phyloP scores from a whole-genome alignment of 92 coral and sea anemone genomes.

The Bergia puertoricense region DNA sequence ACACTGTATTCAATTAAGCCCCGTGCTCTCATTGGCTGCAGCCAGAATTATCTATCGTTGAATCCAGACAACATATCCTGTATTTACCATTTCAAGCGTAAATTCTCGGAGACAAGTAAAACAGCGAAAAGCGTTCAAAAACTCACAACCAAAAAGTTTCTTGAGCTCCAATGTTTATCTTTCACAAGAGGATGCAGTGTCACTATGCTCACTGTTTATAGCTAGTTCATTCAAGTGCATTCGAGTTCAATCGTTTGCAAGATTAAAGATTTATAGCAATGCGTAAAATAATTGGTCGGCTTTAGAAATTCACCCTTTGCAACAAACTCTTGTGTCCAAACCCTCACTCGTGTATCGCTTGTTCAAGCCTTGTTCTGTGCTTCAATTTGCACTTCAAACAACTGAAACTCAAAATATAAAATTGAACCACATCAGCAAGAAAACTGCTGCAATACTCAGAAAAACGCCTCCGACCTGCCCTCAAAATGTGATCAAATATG shows the following conservation, averaged over 20 bases:
- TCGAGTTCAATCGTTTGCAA: neutral
- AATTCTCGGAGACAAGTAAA: neutral
- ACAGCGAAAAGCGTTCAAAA: neutral
- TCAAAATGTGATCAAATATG: neutral
- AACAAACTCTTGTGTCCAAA: neutral
- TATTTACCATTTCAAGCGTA: constrained; percentile 11
- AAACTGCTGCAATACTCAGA: neutral
- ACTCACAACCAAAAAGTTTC: neutral
- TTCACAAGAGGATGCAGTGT: too few relatives aligned
- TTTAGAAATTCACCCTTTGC: neutral
- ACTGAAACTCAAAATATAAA: neutral
- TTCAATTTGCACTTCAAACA: neutral
- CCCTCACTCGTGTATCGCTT: neutral
- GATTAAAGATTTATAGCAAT: constrained; percentile 34
- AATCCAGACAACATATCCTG: constrained; percentile 34
- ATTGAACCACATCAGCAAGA: neutral
- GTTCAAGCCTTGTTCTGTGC: neutral
- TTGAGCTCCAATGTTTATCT: neutral
- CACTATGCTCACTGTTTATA: neutral
- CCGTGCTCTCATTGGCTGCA: constrained; percentile 34
- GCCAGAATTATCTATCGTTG: constrained; percentile 18
- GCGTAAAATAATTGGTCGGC: constrained; percentile 23
- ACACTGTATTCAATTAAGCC: constrained; percentile 34
- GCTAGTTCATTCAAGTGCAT: neutral
- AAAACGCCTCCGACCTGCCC: neutral